These are phyloP conservation scores for Hydropsyche tenuis DNA, from an alignment of 1,140 invertebrate genomes.

Conservation along the genomic window DNA sequence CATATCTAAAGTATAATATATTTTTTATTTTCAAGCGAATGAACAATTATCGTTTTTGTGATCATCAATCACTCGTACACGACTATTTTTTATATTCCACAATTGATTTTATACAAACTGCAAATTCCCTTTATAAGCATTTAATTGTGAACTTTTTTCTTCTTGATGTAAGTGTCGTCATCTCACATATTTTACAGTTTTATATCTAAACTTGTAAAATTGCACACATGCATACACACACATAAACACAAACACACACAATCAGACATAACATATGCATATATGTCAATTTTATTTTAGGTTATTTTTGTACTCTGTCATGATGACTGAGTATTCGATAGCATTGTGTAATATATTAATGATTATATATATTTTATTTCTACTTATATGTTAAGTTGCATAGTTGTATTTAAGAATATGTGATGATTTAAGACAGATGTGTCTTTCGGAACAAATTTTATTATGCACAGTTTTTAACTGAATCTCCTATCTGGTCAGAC, in stretches of 20 bases:
- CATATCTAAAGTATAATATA: slow-evolving; percentile 2
- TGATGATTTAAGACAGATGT: slow-evolving; percentile 36
- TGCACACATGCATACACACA: slow-evolving; percentile 17
- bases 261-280: slow-evolving; percentile 6
- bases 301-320: slow-evolving; percentile 18
- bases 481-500: slow-evolving; percentile 16
- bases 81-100: slow-evolving; percentile 4
- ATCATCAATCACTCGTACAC: neutral
- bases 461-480: slow-evolving; percentile 21
- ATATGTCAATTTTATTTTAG: slow-evolving; percentile 32
- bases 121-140: slow-evolving; percentile 34
- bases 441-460: slow-evolving; percentile 13
- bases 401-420: slow-evolving; percentile 41
- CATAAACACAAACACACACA: slow-evolving; percentile 7
- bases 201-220: slow-evolving; percentile 7
- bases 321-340: slow-evolving; percentile 20
- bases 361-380: slow-evolving; percentile 40
- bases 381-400: slow-evolving; percentile 41
- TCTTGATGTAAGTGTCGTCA: slow-evolving; percentile 15
- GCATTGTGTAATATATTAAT: slow-evolving; percentile 38
- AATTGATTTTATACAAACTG: slow-evolving; percentile 22
- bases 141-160: slow-evolving; percentile 38
- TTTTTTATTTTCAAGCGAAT: too few relatives aligned
- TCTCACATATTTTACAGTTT: slow-evolving; percentile 7
- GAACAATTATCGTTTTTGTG: too few relatives aligned